Evolutionary conservation across 2,797 vertebrate genomes (phyloP), one percentile per base, ranked within the genome.

Genomic region (Labroides dimidiatus): DNA sequence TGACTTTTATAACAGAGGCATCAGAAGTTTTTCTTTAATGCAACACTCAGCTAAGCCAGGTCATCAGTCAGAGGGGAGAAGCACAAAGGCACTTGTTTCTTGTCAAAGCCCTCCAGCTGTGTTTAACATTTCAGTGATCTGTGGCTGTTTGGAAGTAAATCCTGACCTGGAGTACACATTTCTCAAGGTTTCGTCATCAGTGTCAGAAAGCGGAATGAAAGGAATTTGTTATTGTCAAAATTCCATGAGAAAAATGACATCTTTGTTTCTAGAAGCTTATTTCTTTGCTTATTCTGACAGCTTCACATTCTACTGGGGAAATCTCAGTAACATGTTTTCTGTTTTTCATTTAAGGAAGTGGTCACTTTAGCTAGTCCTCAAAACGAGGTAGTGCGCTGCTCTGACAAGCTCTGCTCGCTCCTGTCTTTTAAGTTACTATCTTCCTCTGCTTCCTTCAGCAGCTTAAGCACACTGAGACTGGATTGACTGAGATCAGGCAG

Each of bases 401-500:
- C 17, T 49, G 41, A 58, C 30, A 44, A 73, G 45, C 56, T 67
- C 27, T 62, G 53, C 59, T 58, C 57, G 0, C 48, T 33, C 14
- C 20, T 67, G 48, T 75, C 39, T 21, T 65, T 51, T 43, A 54
- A 61, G 54, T 78, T 44, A 75, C 68, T 45, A 42, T 15, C 48
- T 27, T 76, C 58, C 69, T 64, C 51, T 77, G 48, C 64, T 77
- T 66, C 52, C 41, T 41, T 27, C 53, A 52, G 72, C 75, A 73
- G 69, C 70, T 75, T 49, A 45, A 62, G 48, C 71, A 70, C 21
- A 30, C 19, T 44, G 58, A 71, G 69, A 59, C 69, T 76, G 75
- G 77, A 82, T 62, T 77, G 85, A 84, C 67, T 67, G 68, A 69
- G 59, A 82, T 80, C 56, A 74, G 64, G 60, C 70, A 42, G 71